phyloP scores from a whole-genome alignment of 2,113 vertebrate species.

The Mustelus asterias region DNA sequence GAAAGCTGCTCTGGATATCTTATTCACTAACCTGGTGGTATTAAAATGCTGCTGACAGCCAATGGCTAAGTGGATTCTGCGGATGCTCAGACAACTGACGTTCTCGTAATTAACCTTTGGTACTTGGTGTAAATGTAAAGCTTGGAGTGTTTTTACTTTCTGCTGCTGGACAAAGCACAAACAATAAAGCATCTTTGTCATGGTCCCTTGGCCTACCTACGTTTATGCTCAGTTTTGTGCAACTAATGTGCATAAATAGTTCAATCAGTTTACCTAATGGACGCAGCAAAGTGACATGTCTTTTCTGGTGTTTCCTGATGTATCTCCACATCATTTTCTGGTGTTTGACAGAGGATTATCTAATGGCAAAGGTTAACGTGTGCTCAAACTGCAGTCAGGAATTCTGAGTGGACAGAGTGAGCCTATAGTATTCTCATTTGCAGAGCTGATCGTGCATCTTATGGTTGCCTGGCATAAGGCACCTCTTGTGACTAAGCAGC shows the following conservation, averaged over 20 bases:
- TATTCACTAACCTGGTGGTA: neutral
- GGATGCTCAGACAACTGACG: neutral
- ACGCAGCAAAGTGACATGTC: neutral
- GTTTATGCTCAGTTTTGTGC: neutral
- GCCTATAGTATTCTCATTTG: neutral
- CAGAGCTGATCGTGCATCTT: neutral
- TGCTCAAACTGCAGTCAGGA: neutral
- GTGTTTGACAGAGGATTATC: slow-evolving; percentile 24
- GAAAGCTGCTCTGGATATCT: slow-evolving; percentile 5
- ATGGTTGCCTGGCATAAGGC: slow-evolving; percentile 19
- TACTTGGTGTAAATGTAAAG: neutral
- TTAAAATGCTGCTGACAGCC: neutral
- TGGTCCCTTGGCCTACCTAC: neutral
- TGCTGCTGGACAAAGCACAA: neutral
- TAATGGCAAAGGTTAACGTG: neutral
- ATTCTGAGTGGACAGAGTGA: neutral
- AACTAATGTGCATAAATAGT: neutral
- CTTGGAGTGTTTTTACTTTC: neutral
- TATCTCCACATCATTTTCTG: too few species aligned
- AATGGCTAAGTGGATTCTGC: neutral
- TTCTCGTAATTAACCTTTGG: neutral
- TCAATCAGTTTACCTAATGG: neutral
- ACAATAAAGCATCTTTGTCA: neutral
- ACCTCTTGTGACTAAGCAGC: slow-evolving; percentile 19
- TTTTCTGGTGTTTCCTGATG: neutral